Evolutionary conservation across 2,113 vertebrate genomes (phyloP).

Genomic region (Chaetodon trifascialis): DNA sequence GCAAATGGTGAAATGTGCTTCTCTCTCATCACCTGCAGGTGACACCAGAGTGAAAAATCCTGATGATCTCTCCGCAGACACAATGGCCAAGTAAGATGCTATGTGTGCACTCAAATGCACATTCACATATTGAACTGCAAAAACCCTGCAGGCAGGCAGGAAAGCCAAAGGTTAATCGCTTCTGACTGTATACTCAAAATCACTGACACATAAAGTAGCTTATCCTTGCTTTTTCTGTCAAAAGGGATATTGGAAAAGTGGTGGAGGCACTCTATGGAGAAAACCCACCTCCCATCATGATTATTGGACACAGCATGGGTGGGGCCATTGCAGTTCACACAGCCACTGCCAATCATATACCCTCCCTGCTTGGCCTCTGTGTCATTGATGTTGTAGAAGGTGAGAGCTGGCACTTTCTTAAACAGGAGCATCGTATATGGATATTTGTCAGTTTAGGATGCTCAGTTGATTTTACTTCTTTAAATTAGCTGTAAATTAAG

Average conservation of each 20-base stretch:
- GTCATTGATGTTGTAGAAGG: slow-evolving; percentile 99
- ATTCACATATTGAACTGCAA: neutral
- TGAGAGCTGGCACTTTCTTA: slow-evolving; percentile 54
- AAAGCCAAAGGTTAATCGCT: neutral
- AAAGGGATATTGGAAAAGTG: slow-evolving; percentile 94
- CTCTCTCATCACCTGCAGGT: slow-evolving; percentile 77
- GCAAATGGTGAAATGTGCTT: neutral
- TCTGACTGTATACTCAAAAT: neutral
- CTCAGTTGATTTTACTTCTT: neutral
- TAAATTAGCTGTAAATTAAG: neutral
- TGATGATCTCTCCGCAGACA: slow-evolving; percentile 97
- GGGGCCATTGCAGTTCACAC: slow-evolving; percentile 97
- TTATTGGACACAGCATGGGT: slow-evolving; percentile 99
- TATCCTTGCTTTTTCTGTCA: neutral
- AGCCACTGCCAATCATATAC: slow-evolving; percentile 89
- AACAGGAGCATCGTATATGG: neutral
- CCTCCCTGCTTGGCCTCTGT: slow-evolving; percentile 94
- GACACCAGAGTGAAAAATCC: slow-evolving; percentile 95
- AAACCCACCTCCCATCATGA: slow-evolving; percentile 93
- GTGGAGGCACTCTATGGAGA: slow-evolving; percentile 95
- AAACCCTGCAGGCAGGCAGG: neutral
- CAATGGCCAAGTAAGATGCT: slow-evolving; percentile 94
- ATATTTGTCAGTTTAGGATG: neutral
- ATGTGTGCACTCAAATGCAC: neutral
- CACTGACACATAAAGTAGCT: neutral